Base-by-base conservation (phyloP, 1,140 invertebrate genomes). In the Leptinotarsa undecemlineata region DNA sequence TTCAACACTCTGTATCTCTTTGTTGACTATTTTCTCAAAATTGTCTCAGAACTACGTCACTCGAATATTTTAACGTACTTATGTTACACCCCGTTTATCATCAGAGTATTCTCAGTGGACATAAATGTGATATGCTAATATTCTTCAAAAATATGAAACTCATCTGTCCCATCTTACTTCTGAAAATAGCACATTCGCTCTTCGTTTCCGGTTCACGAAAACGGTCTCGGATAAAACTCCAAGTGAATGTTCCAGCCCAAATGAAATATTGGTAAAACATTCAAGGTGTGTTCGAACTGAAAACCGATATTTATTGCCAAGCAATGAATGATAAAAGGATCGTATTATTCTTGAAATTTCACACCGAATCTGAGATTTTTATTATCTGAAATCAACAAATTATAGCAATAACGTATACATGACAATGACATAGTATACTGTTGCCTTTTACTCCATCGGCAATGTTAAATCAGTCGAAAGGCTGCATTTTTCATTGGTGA, bases 311-410 rank as follows among this genome's bases (percentile, higher is more conserved):
- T 19, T 64, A 64, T 64, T 64, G 62, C 14, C 20, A 20, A 11
- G 62, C 23, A 64, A 14, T 64, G 62, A 64, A 64, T 64, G 62
- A 21, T 15, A 64, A 64, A 21, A 11, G 19, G 62, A 64, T 64
- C 20, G 62, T 21, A 17, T 21, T 64, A 64, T 64, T 64, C 62
- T 64, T 64, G 62, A 64, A 64, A 64, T 21, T 64, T 64, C 23
- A 64, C 20, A 26, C 62, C 62, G 14, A 15, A 64, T 64, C 23
- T 21, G 62, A 14, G 62, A 64, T n/a, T 64, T 64, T 64, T 64
- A 64, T 64, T 64, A 64, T 26, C 19, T 64, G 20, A 64, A 64
- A 64, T 64, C 20, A 64, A 23, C 62, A 64, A 64, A 64, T 64
- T 64, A 64, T n/a, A 15, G 62, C 62, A 21, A 64, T 64, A 64